Evolutionary conservation across 2,888 invertebrate genomes (phyloP).

Genomic region (Diplazon laetatorius): DNA sequence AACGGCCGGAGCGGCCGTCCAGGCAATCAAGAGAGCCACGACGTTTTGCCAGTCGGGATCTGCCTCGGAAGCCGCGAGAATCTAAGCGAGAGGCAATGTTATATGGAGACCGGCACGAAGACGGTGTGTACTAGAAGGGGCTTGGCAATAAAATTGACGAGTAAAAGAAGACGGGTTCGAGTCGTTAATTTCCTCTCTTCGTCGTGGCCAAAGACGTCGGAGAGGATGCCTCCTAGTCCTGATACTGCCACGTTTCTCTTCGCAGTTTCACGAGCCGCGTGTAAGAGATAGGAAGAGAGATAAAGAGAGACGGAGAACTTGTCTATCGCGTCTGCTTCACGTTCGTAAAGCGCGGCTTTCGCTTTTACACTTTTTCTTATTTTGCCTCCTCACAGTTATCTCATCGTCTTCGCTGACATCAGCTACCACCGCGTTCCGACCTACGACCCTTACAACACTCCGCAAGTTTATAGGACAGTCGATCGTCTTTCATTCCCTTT

Average conservation of each 20-base stretch:
- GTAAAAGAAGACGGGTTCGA: conserved; percentile 67
- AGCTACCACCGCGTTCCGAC: conserved; percentile 15
- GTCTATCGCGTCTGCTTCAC: conserved; percentile 23
- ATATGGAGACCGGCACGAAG: not conserved
- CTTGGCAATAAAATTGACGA: conserved; percentile 73
- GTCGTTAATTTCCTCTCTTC: conserved; percentile 75
- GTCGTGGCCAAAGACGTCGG: conserved; percentile 29
- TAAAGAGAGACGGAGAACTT: too few relatives aligned
- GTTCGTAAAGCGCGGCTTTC: conserved; percentile 1
- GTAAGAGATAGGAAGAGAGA: too few relatives aligned
- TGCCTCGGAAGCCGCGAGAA: conserved; percentile 8
- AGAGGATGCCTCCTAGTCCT: conserved; percentile 28
- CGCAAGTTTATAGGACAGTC: conserved; percentile 23
- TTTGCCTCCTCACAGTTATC: conserved; percentile 16
- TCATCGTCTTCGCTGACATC: conserved; percentile 34
- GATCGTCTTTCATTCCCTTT: conserved; percentile 45
- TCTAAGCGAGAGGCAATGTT: not conserved
- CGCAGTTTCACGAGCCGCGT: conserved; percentile 10
- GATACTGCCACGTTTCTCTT: conserved; percentile 11
- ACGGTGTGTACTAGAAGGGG: not conserved
- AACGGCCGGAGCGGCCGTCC: not conserved
- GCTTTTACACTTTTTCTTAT: conserved; percentile 13
- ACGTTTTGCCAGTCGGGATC: conserved; percentile 17
- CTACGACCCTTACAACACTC: conserved; percentile 34
- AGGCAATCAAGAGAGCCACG: conserved; percentile 37